Base-by-base conservation (phyloP, 2,888 invertebrate species). In the Xylophagus ater region DNA sequence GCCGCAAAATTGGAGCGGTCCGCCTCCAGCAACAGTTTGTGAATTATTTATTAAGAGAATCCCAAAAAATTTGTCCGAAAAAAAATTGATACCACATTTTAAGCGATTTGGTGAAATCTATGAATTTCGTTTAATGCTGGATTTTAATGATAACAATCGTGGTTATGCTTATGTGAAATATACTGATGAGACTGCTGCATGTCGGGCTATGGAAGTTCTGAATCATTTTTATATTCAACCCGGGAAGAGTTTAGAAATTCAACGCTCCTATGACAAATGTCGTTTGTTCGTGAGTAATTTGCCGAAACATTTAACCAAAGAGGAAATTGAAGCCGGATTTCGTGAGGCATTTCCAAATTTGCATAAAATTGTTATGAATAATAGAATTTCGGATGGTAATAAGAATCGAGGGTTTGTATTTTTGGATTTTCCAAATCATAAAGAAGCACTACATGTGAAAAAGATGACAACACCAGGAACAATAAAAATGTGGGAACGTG, bases 211-310 rank as follows among this genome's bases (percentile, higher is more conserved):
- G 50, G 54, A 56, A 31, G 51, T 54, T 0, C 49, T 58, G 2
- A 53, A 50, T 17, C 54, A 57, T 29, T 55, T 49, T 32, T 53
- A 47, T 37, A 42, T 56, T 10, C 32, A 41, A 5, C 50, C 47
- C 0, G 42, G 46, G 2, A 49, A 49, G n/a, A 47, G 46, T 10
- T 30, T 58, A n/a, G 54, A 56, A 35, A 51, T 58, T 32, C 43
- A 55, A 12, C 49, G 49, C 20, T 57, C 57, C 0, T 55, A 53
- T 31, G 53, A 57, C 34, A 57, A 57, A 34, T 53, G 53, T 21
- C 53, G 56, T 0, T 46, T 58, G 4, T 56, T 55, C 39, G 53
- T 57, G 0, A 52, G 53, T 24, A 58, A 58, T 38, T 54, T 58
- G 4, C 58, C 58, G 1, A 52, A 51, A 17, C 7, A 52, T 14